These are phyloP conservation scores for Melanotaenia boesemani DNA, from an alignment of 2,797 vertebrate species.

Conservation along the genomic window DNA sequence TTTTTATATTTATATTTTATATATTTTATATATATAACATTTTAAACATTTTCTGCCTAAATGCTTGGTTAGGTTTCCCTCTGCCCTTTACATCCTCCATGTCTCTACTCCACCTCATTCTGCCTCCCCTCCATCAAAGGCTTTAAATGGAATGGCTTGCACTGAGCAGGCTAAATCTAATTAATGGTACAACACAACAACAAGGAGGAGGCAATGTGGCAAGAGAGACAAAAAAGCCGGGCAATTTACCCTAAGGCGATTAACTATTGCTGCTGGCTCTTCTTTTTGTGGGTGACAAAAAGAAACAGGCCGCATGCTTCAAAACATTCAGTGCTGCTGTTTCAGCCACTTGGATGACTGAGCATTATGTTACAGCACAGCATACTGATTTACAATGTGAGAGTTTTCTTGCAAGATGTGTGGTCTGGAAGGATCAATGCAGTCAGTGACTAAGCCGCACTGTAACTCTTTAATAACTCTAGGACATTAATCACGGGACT, in stretches of 20 bases:
- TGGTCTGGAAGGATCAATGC: conserved; percentile 31
- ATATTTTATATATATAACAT: no score
- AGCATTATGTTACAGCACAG: conserved; percentile 22
- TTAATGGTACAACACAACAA: conserved; percentile 78
- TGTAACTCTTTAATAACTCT: conserved; percentile 6
- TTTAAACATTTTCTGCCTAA: conserved; percentile 46
- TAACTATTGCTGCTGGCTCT: conserved; percentile 58
- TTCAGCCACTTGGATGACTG: conserved; percentile 54
- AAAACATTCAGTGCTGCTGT: conserved; percentile 49
- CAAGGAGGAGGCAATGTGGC: conserved; percentile 67
- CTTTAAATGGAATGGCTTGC: conserved; percentile 73
- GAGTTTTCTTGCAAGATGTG: conserved; percentile 39
- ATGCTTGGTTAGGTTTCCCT: conserved; percentile 39
- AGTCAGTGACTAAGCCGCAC: conserved; percentile 3
- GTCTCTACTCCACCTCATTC: conserved; percentile 11
- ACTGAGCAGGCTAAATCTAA: conserved; percentile 78
- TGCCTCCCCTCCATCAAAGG: conserved; percentile 59
- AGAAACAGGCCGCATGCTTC: conserved; percentile 61
- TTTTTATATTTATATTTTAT: no score
- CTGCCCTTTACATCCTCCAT: conserved; percentile 10
- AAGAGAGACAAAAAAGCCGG: conserved; percentile 42
- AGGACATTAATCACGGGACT: conserved; percentile 16
- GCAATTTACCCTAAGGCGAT: conserved; percentile 73
- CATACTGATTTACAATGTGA: conserved; percentile 41
- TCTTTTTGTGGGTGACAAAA: conserved; percentile 56